These are phyloP conservation scores for Corynorhinus townsendii DNA, from an alignment of 2,113 vertebrate species.

Conservation along the genomic window DNA sequence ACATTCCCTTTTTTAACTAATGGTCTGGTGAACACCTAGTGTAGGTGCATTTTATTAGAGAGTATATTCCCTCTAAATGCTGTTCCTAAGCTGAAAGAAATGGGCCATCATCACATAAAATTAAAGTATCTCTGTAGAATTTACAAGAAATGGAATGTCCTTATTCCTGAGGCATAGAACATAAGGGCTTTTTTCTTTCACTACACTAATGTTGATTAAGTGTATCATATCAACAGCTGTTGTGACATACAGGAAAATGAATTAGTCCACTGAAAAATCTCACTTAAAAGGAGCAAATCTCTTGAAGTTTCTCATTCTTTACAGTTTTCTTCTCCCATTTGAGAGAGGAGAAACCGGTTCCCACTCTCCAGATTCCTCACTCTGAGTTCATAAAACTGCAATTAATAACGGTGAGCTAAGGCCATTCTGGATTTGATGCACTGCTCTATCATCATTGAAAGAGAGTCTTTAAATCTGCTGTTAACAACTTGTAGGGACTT, in stretches of 20 bases:
- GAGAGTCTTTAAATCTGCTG: slow-evolving; percentile 82
- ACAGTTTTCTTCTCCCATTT: slow-evolving; percentile 1
- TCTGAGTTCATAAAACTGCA: slow-evolving; percentile 79
- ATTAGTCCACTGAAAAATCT: not conserved
- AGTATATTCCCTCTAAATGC: slow-evolving; percentile 64
- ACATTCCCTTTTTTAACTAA: slow-evolving; percentile 43
- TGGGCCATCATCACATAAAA: slow-evolving; percentile 71
- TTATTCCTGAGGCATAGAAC: slow-evolving; percentile 48
- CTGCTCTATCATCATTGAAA: slow-evolving; percentile 72
- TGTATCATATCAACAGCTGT: slow-evolving; percentile 24
- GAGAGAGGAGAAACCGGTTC: slow-evolving; percentile 2
- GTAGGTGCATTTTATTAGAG: slow-evolving; percentile 70
- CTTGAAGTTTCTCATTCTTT: slow-evolving; percentile 6
- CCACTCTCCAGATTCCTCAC: slow-evolving; percentile 39
- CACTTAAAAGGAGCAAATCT: not conserved
- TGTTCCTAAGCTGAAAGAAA: slow-evolving; percentile 64
- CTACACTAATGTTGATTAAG: slow-evolving; percentile 44
- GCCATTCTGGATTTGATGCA: slow-evolving; percentile 80
- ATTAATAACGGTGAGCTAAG: slow-evolving; percentile 79
- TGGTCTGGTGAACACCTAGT: slow-evolving; percentile 61
- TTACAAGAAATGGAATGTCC: slow-evolving; percentile 52
- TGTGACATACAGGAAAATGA: slow-evolving; percentile 24
- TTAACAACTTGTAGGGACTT: slow-evolving; percentile 77
- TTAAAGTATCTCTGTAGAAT: slow-evolving; percentile 65
- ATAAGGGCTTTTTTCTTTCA: slow-evolving; percentile 18